phyloP scores from a whole-genome alignment of 2,797 vertebrate species.

The Tokudaia tokunoshimensis region DNA sequence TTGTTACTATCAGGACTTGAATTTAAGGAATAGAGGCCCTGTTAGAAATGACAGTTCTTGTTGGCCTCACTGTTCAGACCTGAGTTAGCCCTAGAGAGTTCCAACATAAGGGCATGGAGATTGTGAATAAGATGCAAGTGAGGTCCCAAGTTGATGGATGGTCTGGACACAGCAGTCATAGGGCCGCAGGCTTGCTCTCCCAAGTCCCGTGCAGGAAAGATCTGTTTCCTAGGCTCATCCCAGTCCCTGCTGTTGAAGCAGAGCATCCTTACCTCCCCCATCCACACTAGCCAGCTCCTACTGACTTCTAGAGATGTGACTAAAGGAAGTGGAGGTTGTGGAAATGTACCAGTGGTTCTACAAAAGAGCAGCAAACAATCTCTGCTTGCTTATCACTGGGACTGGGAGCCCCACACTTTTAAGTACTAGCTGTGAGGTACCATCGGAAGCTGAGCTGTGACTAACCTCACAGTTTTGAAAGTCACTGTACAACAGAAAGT shows the following conservation, averaged over 20 bases:
- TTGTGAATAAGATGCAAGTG: neutral
- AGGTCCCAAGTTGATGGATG: neutral
- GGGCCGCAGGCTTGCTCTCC: neutral
- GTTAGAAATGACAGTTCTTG: neutral
- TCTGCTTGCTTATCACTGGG: neutral
- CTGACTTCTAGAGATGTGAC: too few species aligned
- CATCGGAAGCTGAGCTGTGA: neutral
- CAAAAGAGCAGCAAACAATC: neutral
- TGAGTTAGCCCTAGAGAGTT: neutral
- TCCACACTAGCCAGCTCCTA: rapidly evolving
- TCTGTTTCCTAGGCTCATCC: neutral
- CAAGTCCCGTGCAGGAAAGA: neutral
- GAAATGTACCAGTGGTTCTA: neutral
- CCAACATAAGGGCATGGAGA: too few species aligned
- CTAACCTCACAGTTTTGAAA: neutral
- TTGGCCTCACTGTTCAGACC: neutral
- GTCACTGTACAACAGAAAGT: neutral
- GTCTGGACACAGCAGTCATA: neutral
- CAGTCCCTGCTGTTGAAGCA: rapidly evolving
- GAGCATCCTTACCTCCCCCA: rapidly evolving
- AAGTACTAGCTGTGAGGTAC: neutral
- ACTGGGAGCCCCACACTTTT: neutral
- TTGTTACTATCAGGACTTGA: neutral
- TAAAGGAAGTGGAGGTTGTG: neutral
- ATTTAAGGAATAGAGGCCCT: neutral